phyloP scores from a whole-genome alignment of 2,888 invertebrate species.

The Acleris sparsana region DNA sequence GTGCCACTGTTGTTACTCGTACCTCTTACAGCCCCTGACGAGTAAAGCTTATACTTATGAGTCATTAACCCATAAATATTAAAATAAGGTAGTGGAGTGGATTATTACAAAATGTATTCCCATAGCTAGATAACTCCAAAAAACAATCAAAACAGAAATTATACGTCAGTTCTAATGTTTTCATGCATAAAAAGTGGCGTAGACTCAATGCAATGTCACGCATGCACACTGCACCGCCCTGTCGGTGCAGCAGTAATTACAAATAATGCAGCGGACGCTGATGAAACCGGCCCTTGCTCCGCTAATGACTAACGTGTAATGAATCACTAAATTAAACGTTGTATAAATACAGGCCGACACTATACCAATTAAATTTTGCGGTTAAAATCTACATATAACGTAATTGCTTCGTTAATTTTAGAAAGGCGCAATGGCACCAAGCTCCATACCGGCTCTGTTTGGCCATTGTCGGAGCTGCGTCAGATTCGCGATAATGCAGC shows the following conservation, averaged over 20 bases:
- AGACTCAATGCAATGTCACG: slow-evolving; percentile 7
- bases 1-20: no score
- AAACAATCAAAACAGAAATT: not conserved
- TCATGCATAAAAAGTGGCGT: not conserved
- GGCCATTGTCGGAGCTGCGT: slow-evolving; percentile 26
- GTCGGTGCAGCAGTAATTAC: slow-evolving; percentile 35
- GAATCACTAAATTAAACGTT: slow-evolving; percentile 47
- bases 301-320: slow-evolving; percentile 45
- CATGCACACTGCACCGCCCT: slow-evolving; percentile 31
- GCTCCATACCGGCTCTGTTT: slow-evolving; percentile 41
- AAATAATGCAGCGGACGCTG: slow-evolving; percentile 35
- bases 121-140: not conserved
- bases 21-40: no score
- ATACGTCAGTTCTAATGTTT: not conserved
- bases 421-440: slow-evolving; percentile 40
- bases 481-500: slow-evolving; percentile 69
- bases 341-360: slow-evolving; percentile 40
- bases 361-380: slow-evolving; percentile 45
- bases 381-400: slow-evolving; percentile 39
- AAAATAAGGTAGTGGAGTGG: no score
- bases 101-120: no score
- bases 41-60: no score
- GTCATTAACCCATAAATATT: no score
- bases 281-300: slow-evolving; percentile 39
- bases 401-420: slow-evolving; percentile 43